A percentile compares a stretch with the other conserved stretches of the same genome.
phyloP scores from a whole-genome alignment of 2,888 invertebrate species.

The Proisotoma minuta region DNA sequence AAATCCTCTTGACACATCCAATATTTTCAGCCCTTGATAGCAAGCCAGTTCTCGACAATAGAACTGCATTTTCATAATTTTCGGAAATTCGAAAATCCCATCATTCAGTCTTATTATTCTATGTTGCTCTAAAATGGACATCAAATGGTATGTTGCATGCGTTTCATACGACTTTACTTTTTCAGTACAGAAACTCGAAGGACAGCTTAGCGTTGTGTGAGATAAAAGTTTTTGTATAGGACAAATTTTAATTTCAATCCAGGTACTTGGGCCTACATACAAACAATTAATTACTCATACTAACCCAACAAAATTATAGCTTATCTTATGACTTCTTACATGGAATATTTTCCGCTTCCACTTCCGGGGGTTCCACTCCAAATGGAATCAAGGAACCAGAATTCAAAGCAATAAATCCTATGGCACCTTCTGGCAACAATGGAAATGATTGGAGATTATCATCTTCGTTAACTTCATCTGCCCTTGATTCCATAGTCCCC shows the following conservation, averaged over 20 bases:
- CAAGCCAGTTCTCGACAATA: slow-evolving; percentile 37
- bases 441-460: too few relatives aligned
- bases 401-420: slow-evolving; percentile 12
- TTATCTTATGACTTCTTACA: not conserved
- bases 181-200: slow-evolving; percentile 36
- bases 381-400: slow-evolving; percentile 12
- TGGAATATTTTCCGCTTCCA: slow-evolving; percentile 8
- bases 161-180: slow-evolving; percentile 37
- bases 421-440: slow-evolving; percentile 1
- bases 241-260: slow-evolving; percentile 36
- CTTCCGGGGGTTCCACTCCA: slow-evolving; percentile 6
- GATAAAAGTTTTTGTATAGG: slow-evolving; percentile 22
- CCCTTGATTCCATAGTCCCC: too few relatives aligned
- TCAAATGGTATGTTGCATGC: slow-evolving; percentile 39
- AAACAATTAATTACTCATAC: too few relatives aligned
- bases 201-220: slow-evolving; percentile 31
- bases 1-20: slow-evolving; percentile 49
- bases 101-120: slow-evolving; percentile 10
- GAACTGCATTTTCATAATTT: slow-evolving; percentile 11
- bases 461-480: too few relatives aligned
- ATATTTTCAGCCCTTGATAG: slow-evolving; percentile 30
- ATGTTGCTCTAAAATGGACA: slow-evolving; percentile 3
- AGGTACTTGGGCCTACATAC: slow-evolving; percentile 20
- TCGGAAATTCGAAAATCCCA: slow-evolving; percentile 23
- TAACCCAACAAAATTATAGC: not conserved